Evolutionary conservation across 2,797 vertebrate species (phyloP), one percentile per base, ranked within the genome.

Genomic region (Glyptemys insculpta): DNA sequence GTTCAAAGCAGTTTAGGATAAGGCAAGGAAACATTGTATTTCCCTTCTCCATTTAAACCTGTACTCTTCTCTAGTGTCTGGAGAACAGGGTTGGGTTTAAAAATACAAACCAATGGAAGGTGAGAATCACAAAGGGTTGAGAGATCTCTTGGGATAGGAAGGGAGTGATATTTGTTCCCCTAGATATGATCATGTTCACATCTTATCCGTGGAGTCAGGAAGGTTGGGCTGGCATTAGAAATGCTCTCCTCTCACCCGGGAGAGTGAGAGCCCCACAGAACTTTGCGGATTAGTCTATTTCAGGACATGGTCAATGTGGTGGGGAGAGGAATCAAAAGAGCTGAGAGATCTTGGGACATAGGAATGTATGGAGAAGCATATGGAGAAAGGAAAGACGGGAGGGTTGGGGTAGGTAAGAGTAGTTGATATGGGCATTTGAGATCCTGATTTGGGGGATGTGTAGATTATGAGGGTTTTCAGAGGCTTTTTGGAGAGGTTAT

Each of bases 121-220:
- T 59, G 54, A 59, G 27, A 59, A 8, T 29, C 10, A 41, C 54
- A 12, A 31, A 81, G 37, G 80, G 80, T 44, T 57, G 54, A 57
- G 80, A 44, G 27, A 57, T 82, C 27, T 82, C 37, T 56, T 79
- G 27, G 2, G 74, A 56, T 37, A 59, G 80, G 50, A 25, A 74
- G 25, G 23, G 37, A 44, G 21, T 74, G 12, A 25, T 89, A 27
- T 88, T 97, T 95, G 85, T 94, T 52, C 62, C 88, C 80, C 82
- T 85, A n/a, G 65, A 62, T 1, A 0, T 74, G 72, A 84, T 94
- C 41, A 14, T 1, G 1, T 88, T 93, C 23, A 44, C 65, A 21
- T 34, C 2, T 85, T 92, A 59, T 83, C 92, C 44, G 52, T 79
- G 91, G 15, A 19, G 34, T 65, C 31, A n/a, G 62, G 62, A 85